Evolutionary conservation across 1,140 invertebrate species (phyloP), one percentile per base, ranked within the genome.

Genomic region (Probaryconus sp.): DNA sequence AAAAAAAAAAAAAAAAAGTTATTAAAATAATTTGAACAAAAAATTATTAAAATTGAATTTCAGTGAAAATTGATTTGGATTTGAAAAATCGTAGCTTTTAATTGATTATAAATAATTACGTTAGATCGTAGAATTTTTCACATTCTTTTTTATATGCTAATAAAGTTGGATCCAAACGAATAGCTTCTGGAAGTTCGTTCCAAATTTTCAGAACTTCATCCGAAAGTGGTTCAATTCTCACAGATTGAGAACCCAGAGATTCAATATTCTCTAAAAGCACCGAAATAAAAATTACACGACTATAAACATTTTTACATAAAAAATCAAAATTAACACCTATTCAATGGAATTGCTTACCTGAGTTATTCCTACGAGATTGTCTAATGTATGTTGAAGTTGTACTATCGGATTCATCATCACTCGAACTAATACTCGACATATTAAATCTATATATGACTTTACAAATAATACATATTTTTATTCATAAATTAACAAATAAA

Each of bases 141-240:
- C 91, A 91, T 48, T 90, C 88, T 60, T 87, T 86, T 58, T 90
- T 90, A 83, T 92, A 92, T 9, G 88, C 86, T 31, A 89, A 90
- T 61, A 92, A 81, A 38, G 89, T 90, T 3, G 91, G 91, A 80
- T 92, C 91, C 75, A 89, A 86, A 43, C 91, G 90, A 80, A 92
- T 91, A 28, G 89, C 87, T 58, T 92, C 90, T 0, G 91, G 91
- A 20, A 92, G 83, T 31, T 90, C 88, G 51, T 89, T 83, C 91
- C 91, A 92, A 38, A 91, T 88, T 69, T 90, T 89, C 43, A 92
- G 79, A 50, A 91, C 89, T 33, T 91, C 91, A 16, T 91, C 89
- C n/a, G 91, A 76, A 24, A 85, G 76, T 9, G 79, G 72, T 3
- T 81, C 81, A 11, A 83, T 69, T 7, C 79, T 43, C 28, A 81